Conservation (phyloP, 2,888 invertebrate genomes). For the Drosophila mayaguana region DNA sequence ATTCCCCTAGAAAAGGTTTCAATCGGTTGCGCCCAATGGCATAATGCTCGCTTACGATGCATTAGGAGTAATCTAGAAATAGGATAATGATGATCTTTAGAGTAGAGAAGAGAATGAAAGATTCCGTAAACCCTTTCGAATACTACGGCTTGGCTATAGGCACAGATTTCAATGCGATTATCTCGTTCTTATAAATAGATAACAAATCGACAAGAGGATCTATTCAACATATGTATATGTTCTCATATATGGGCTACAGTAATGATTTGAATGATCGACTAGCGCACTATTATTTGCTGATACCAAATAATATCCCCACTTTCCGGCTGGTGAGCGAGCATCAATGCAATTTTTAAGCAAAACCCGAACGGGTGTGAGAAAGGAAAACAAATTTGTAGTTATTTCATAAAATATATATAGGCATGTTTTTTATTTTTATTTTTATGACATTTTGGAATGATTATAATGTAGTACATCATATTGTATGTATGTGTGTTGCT, state of each 20-base stretch:
- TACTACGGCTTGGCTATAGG: too few relatives aligned
- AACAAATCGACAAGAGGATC: too few relatives aligned
- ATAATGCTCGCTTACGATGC: neutral
- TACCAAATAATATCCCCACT: neutral
- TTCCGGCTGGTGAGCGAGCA: neutral
- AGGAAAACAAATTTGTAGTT: conserved; percentile 31
- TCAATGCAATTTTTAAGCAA: neutral
- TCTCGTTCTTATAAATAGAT: too few relatives aligned
- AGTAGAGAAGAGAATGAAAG: too few relatives aligned
- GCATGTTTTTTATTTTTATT: conserved; percentile 2
- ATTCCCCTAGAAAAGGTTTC: neutral
- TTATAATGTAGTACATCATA: conserved; percentile 73
- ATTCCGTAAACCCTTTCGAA: too few relatives aligned
- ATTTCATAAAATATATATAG: conserved; percentile 65
- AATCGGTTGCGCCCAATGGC: neutral
- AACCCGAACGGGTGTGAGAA: neutral
- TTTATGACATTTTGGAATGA: conserved; percentile 77
- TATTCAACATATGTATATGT: too few relatives aligned
- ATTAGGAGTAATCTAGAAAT: too few relatives aligned
- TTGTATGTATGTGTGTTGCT: conserved; percentile 22
- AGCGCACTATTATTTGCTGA: too few relatives aligned
- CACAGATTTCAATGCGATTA: too few relatives aligned
- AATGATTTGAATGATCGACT: too few relatives aligned
- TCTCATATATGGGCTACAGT: too few relatives aligned
- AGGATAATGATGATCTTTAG: too few relatives aligned